These are phyloP conservation scores for Bostrychus sinensis DNA, from an alignment of 2,113 vertebrate genomes.

Conservation along the genomic window DNA sequence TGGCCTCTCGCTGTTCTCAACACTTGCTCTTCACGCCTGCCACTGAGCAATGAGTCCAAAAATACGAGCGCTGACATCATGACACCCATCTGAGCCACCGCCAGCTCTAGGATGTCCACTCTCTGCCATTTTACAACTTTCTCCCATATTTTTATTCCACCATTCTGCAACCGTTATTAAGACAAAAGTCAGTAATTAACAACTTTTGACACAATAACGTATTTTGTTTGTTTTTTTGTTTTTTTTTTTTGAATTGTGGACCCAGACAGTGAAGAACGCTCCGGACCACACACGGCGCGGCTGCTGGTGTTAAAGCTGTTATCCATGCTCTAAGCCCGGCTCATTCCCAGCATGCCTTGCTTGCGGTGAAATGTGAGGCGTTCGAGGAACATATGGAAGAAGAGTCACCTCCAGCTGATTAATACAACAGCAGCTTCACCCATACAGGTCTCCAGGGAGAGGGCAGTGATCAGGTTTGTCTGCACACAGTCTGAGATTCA, in stretches of 20 bases:
- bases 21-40: constrained; percentile 23
- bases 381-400: constrained; percentile 53
- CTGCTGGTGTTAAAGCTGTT: constrained; percentile 63
- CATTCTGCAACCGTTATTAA: not conserved
- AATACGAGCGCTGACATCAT: constrained; percentile 33
- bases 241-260: not conserved
- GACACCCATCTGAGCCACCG: constrained; percentile 2
- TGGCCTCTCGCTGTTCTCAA: constrained; percentile 9
- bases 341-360: constrained; percentile 62
- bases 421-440: not conserved
- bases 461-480: not conserved
- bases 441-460: not conserved
- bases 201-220: not conserved
- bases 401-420: constrained; percentile 9
- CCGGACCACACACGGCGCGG: constrained; percentile 61
- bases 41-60: constrained; percentile 24
- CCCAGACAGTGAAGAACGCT: not conserved
- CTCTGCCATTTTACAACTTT: not conserved
- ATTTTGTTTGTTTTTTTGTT: not conserved
- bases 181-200: not conserved
- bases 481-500: not conserved
- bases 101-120: not conserved
- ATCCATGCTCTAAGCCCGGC: constrained; percentile 47
- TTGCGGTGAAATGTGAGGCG: constrained; percentile 58
- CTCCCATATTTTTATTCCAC: not conserved